Evolutionary conservation across 2,888 invertebrate genomes (phyloP), one percentile per base, ranked within the genome.

Genomic region (Andrena flavipes): DNA sequence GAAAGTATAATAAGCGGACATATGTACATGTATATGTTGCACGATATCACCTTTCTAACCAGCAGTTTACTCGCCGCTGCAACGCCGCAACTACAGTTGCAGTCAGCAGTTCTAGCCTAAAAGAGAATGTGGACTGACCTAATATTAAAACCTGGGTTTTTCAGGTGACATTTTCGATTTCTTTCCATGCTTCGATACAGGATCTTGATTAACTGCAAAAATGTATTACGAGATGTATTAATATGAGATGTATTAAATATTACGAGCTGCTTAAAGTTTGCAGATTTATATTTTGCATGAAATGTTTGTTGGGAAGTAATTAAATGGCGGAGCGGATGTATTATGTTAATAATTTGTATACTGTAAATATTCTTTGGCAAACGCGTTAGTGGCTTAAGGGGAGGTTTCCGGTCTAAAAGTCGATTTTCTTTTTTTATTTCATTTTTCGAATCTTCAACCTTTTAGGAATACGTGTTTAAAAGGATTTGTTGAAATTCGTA

Each of bases 11-110:
- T 87, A 86, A 84, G 83, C 78, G 78, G 69, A 77, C 49, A 74
- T 67, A 42, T 65, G 75, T 73, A 76, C 59, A 63, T 65, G 60
- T 23, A 73, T 23, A 42, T 49, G 60, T 69, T 84, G 73, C 33
- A 26, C 71, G 42, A 79, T 85, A 90, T 90, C 88, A 90, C 92
- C 92, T 92, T 92, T 92, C 92, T 92, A 92, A 92, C 90, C 87
- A 81, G 88, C 87, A 84, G 63, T 42, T 42, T 51, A 54, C 33
- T 74, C 62, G 42, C 60, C 33, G 54, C 63, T 74, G 76, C 60
- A 64, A 69, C 74, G 59, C 63, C 62, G 76, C 60, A 64, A 69
- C 74, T 80, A 70, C 72, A 81, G 73, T 73, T 67, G 60, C 73
- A 80, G 76, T 65, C 60, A 33, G 62, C 26, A 35, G 35, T 64